These are phyloP conservation scores for Nothoprocta pentlandii DNA, from an alignment of 2,113 vertebrate genomes.

Conservation along the genomic window DNA sequence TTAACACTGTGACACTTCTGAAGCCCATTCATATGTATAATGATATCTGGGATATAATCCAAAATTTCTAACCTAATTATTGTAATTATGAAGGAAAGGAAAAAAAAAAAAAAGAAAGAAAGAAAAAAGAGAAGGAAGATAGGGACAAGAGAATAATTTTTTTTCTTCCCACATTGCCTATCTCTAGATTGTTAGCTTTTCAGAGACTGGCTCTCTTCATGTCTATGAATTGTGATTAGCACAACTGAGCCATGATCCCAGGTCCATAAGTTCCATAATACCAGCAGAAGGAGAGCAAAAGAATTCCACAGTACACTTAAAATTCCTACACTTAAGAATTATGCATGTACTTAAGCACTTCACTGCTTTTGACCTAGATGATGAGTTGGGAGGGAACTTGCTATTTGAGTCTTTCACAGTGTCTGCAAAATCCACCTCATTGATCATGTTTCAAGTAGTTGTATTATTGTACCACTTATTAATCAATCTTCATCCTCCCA, in stretches of 20 bases:
- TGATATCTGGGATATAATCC: constrained; percentile 17
- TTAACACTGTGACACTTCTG: neutral
- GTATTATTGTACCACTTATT: neutral
- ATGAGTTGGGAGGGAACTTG: neutral
- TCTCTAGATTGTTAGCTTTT: neutral
- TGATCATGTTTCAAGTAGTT: constrained; percentile 42
- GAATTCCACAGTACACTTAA: neutral
- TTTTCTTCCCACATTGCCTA: neutral
- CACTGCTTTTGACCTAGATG: constrained; percentile 28
- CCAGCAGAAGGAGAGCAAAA: neutral
- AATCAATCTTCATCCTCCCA: constrained; percentile 48
- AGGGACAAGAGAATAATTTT: neutral
- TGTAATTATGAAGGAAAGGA: neutral
- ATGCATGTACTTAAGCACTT: neutral
- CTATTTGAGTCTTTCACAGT: neutral
- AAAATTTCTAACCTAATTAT: constrained; percentile 32
- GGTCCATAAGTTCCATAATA: neutral
- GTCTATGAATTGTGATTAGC: neutral
- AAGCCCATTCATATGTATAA: neutral
- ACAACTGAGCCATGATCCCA: neutral
- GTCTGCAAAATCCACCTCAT: constrained; percentile 1
- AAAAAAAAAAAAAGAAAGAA: neutral
- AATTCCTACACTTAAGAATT: neutral
- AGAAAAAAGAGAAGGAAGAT: neutral
- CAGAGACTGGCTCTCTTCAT: neutral